phyloP scores from a whole-genome alignment of 1,140 invertebrate species.

The Octopus sinensis region DNA sequence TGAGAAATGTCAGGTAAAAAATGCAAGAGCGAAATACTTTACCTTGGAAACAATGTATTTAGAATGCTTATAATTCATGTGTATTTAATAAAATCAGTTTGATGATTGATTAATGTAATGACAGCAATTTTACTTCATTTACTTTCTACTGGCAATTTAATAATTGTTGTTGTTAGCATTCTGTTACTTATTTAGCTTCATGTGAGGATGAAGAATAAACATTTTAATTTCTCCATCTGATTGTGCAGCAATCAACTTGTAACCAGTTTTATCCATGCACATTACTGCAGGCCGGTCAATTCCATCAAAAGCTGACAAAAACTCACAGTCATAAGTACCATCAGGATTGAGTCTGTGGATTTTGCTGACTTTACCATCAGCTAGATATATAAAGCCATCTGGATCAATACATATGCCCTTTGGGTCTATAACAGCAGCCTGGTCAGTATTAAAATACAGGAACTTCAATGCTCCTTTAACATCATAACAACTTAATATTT shows the following conservation, averaged over 20 bases:
- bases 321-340: conserved; percentile 7
- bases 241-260: background rate
- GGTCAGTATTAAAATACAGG: background rate
- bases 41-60: too few relatives aligned
- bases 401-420: background rate
- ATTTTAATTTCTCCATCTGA: conserved; percentile 1
- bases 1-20: too few relatives aligned
- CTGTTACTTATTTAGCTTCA: background rate
- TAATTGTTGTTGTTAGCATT: too few relatives aligned
- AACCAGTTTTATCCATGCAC: background rate
- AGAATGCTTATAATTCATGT: too few relatives aligned
- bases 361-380: background rate
- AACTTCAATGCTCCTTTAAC: background rate
- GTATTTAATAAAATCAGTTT: too few relatives aligned
- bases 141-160: too few relatives aligned
- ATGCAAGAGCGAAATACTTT: too few relatives aligned
- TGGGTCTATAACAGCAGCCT: background rate
- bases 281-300: background rate
- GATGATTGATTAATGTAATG: too few relatives aligned
- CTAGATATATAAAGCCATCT: background rate
- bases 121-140: too few relatives aligned
- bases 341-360: background rate
- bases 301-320: background rate
- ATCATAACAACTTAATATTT: background rate
- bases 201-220: background rate